Base-by-base conservation (phyloP, 2,797 vertebrate genomes). In the Chaetophractus vellerosus region DNA sequence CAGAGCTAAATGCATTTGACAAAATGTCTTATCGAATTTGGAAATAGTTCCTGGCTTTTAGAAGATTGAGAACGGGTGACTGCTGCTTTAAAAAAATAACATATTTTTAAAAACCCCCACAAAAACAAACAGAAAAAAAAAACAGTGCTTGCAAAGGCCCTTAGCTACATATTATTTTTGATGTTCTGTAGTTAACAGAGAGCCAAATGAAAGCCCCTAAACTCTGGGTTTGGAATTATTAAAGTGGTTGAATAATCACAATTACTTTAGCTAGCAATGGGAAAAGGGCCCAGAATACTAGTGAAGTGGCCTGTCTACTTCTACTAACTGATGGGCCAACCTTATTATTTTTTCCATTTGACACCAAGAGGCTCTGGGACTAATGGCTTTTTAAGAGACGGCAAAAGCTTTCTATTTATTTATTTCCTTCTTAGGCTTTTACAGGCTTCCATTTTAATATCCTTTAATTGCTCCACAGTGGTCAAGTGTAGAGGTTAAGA, bases 341-440 rank as follows among this genome's bases (percentile, higher is more conserved):
- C 59, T 76, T 96, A 89, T 94, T 94, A 82, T 84, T 88, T 95
- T 86, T 95, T 94, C 91, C 84, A 84, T 85, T 94, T 84, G 78
- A 94, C 41, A 81, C 87, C 72, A 89, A 90, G 88, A 92, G 59
- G 33, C 75, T 68, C 76, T 95, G 84, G 79, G 87, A 91, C 72
- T 91, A 96, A 90, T 91, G 93, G 90, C 61, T 68, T 96, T 96
- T 95, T 57, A 94, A 96, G 80, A 81, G 64, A 89, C 91, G 59
- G 80, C 12, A 81, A 96, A 95, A 96, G 59, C 84, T 96, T 97
- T 96, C 66, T 76, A 79, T 93, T 92, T 95, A 71, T 95, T 96
- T 90, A 76, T 59, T 57, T 83, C 86, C 55, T 87, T 84, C 64
- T 68, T 92, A 90, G 59, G 21, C 59, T 96, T 86, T 94, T 84